These are phyloP conservation scores for Pangasius sanitwongsei DNA, from an alignment of 2,797 vertebrate genomes.

Conservation along the genomic window DNA sequence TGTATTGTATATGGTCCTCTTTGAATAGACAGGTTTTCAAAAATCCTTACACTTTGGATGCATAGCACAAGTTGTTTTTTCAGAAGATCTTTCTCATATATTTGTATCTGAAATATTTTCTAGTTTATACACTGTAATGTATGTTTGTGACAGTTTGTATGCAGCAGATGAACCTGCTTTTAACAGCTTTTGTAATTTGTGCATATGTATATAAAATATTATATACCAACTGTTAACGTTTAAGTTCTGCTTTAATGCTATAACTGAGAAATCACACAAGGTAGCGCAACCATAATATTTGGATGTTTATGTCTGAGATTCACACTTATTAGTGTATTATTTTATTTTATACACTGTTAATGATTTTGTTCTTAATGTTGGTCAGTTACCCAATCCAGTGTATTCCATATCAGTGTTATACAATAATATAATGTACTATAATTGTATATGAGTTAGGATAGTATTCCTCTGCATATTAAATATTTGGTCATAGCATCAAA, in stretches of 20 bases:
- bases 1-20: constrained; percentile 26
- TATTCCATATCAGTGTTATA: constrained; percentile 12
- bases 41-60: not conserved
- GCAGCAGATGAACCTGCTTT: constrained; percentile 27
- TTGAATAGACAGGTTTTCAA: constrained; percentile 11
- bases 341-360: not conserved
- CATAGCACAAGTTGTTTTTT: not conserved
- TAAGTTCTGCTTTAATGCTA: not conserved
- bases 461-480: not conserved
- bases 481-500: constrained; percentile 14
- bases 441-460: not conserved
- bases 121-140: constrained; percentile 60
- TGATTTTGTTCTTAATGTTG: not conserved
- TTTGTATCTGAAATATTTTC: constrained; percentile 32
- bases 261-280: constrained; percentile 21
- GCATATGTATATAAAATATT: constrained; percentile 49
- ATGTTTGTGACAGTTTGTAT: constrained; percentile 48
- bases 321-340: not conserved
- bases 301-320: constrained; percentile 10
- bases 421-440: not conserved
- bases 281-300: constrained; percentile 19
- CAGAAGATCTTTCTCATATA: constrained; percentile 19
- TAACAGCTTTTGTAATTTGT: constrained; percentile 43
- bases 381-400: not conserved
- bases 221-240: constrained; percentile 20